Evolutionary conservation across 2,888 invertebrate genomes (phyloP), one percentile per base, ranked within the genome.

Genomic region (Hedychridium roseum): DNA sequence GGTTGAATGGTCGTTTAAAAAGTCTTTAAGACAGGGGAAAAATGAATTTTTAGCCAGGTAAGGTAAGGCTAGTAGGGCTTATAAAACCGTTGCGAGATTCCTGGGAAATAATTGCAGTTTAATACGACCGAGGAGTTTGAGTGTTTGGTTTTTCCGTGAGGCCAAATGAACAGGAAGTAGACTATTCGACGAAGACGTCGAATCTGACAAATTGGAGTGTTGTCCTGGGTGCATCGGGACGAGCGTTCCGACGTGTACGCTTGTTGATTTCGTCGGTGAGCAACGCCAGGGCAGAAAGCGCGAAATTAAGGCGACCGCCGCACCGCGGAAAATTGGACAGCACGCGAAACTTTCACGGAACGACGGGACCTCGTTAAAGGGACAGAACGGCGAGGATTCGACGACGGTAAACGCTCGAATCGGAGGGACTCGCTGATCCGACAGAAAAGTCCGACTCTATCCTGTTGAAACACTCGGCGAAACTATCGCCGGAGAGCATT

Each of bases 231-330:
- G n/a, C n/a, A n/a, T n/a, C n/a, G n/a, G n/a, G n/a, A n/a, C n/a
- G n/a, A n/a, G n/a, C n/a, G n/a, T n/a, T n/a, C n/a, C n/a, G n/a
- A n/a, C n/a, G n/a, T n/a, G n/a, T n/a, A n/a, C n/a, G n/a, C n/a
- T n/a, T n/a, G n/a, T n/a, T n/a, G n/a, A n/a, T n/a, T n/a, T n/a
- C 53, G 54, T 45, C 43, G 28, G 28, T 51, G 50, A 44, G 40
- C 39, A 9, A 34, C 34, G 18, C 16, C 15, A 18, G 55, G 44
- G 71, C 68, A 74, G 72, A 76, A 73, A 75, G 74, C 73, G 74
- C 66, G 60, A 74, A 74, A 76, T 75, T 72, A 66, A 57, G 53
- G 62, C 53, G 48, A 26, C 43, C 55, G 53, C 54, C 59, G 62
- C 43, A 31, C 48, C 55, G 50, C 49, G 59, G 64, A 67, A 64